Evolutionary conservation across 1,140 invertebrate genomes (phyloP), one percentile per base, ranked within the genome.

Genomic region (Orchesella cincta): DNA sequence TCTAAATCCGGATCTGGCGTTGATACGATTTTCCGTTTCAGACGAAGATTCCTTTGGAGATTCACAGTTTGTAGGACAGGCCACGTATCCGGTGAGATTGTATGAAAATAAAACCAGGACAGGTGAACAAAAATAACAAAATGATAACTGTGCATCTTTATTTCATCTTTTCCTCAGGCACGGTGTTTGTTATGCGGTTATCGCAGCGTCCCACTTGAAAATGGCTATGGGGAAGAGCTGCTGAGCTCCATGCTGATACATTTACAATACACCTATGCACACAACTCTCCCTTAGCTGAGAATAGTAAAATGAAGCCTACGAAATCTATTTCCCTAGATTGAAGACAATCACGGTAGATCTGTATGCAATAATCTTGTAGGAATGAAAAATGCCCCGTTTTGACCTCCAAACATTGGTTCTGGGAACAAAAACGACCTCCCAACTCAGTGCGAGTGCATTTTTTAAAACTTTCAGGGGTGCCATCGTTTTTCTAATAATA

Each of bases 1-100:
- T 20, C 84, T 87, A 8, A 96, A 95, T 88, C 94, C 96, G 0
- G 89, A 96, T 67, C 89, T 98, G 83, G 94, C 97, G 0, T 85
- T 99, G 1, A 85, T 99, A 28, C 88, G 96, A 76, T 98, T 99
- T 84, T 88, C 93, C 36, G 94, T 98, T 0, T 92, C 96, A 85
- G 97, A 98, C 85, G 96, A 97, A 86, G 98, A 99, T 85, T 94
- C 97, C 87, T 98, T 99, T 87, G 96, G 95, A 1, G 97, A 99
- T 82, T 93, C 93, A 18, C 95, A 96, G 86, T 97, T 98, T 83
- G 92, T 99, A 77, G 97, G 96, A 1, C 97, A 99, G 88, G 95
- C 94, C 34, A 95, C 94, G 51, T 98, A 92, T 87, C 94, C 97
- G 0, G 88, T 97, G 83, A 86, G 85, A 84, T 34, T 36, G n/a